Evolutionary conservation across 1,140 invertebrate species (phyloP), one percentile per base, ranked within the genome.

Genomic region (Eriocheir sinensis): DNA sequence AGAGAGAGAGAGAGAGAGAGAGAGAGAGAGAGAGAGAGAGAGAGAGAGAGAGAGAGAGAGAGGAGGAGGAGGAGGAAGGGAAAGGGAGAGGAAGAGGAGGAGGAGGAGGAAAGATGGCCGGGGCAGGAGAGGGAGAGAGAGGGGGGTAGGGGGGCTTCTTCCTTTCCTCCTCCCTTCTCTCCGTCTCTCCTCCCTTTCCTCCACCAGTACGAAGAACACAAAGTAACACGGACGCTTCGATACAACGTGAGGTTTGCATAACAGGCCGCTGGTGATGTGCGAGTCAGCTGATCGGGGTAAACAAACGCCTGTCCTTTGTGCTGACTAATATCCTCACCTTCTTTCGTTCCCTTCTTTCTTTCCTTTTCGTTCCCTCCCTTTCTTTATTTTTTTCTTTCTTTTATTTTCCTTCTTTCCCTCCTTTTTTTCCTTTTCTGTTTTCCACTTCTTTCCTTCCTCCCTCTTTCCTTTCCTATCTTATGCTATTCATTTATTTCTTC

Each of bases 31-130:
- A 60, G 53, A 60, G 53, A 60, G 53, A 60, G 53, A 60, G 53
- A 60, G 53, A 60, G 81, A 85, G 81, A 85, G 83, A 86, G 83
- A 86, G 88, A 90, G 88, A 44, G 88, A 90, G 44, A 90, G 44
- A 90, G 48, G 30, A 27, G 27, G 48, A 30, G 89, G 12, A 17
- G 53, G 89, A 48, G 48, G 21, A 21, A 60, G 89, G 17, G 40
- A 41, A 30, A n/a, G 86, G 30, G 86, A 89, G 86, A 90, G 40
- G 89, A 44, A 34, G n/a, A 36, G 53, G 21, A 15, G n/a, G 53
- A 36, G 89, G 6, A 27, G 44, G 88, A 53, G 44, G 44, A 44
- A 53, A 53, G 44, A 53, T 38, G 44, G 44, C 38, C 36, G 30
- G 44, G 88, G 83, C 12, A 36, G 89, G 6, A 27, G 44, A 41